Conservation (phyloP, 2,888 invertebrate species). For the Andrena bicolor region DNA sequence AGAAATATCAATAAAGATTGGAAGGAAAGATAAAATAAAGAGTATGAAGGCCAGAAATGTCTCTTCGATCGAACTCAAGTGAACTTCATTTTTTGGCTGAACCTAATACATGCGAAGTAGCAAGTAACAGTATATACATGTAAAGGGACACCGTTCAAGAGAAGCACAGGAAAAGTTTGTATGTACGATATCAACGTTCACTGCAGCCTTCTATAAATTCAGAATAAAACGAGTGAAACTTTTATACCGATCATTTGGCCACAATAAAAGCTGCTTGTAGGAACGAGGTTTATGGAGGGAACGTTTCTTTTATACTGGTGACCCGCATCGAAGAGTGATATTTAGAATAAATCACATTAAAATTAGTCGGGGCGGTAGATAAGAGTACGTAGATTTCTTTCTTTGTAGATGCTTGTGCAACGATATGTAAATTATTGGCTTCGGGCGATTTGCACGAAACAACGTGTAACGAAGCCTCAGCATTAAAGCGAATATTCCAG, state of each 20-base stretch:
- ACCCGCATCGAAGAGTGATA: background rate
- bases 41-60: no score
- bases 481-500: background rate
- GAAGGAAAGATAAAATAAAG: no score
- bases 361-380: background rate
- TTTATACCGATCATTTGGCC: background rate
- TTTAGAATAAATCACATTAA: slow-evolving; percentile 3
- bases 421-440: slow-evolving; percentile 5
- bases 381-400: background rate
- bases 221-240: background rate
- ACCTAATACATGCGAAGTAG: background rate
- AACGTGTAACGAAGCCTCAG: background rate
- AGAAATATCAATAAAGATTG: no score
- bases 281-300: slow-evolving; percentile 1
- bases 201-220: background rate
- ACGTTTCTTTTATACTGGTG: background rate
- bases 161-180: background rate
- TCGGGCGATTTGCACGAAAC: background rate
- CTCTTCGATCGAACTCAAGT: no score
- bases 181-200: background rate
- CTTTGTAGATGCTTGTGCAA: background rate
- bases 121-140: no score
- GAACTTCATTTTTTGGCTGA: background rate
- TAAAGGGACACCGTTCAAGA: no score
- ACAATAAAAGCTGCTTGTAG: background rate